Conservation (phyloP, 2,888 invertebrate genomes). For the Eumerus sabulonum region DNA sequence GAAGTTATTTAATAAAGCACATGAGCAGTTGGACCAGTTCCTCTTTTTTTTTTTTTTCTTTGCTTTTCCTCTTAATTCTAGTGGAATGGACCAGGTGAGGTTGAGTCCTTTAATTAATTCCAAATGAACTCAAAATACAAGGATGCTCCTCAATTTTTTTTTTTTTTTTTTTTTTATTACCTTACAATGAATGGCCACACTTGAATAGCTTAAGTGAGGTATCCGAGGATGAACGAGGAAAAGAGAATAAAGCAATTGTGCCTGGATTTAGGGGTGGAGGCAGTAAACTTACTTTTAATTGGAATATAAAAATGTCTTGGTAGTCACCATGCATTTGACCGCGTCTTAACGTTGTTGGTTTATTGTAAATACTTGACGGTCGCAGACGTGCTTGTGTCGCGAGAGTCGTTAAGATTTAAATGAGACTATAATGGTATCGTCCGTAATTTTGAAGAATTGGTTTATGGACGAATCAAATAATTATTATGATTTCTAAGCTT, state of each 20-base stretch:
- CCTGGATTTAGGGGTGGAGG: slow-evolving; percentile 39
- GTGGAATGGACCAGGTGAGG: slow-evolving; percentile 43
- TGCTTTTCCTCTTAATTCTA: slow-evolving; percentile 1
- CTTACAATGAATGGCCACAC: slow-evolving; percentile 2
- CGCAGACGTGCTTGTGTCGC: too few species aligned
- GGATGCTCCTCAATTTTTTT: slow-evolving; percentile 1
- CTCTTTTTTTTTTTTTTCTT: too few species aligned
- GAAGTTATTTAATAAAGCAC: slow-evolving; percentile 31
- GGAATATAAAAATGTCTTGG: slow-evolving; percentile 38
- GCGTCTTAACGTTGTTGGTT: too few species aligned
- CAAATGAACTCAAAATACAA: slow-evolving; percentile 49
- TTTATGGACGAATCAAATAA: too few species aligned
- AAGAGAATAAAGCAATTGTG: slow-evolving; percentile 27
- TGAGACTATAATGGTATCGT: too few species aligned
- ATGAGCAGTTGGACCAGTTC: background rate
- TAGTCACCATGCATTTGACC: background rate
- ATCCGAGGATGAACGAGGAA: background rate
- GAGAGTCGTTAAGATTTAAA: too few species aligned
- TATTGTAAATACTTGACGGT: too few species aligned
- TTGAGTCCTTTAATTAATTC: slow-evolving; percentile 62
- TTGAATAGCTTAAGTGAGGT: background rate
- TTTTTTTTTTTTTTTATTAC: slow-evolving; percentile 6
- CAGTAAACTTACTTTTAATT: slow-evolving; percentile 52
- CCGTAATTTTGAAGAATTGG: too few species aligned
- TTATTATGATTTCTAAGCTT: too few species aligned